Percentiles rank a stretch among this genome's conserved stretches.
These are phyloP conservation scores for Coranthus polyacanthus DNA, from an alignment of 2,797 vertebrate genomes.

Conservation along the genomic window DNA sequence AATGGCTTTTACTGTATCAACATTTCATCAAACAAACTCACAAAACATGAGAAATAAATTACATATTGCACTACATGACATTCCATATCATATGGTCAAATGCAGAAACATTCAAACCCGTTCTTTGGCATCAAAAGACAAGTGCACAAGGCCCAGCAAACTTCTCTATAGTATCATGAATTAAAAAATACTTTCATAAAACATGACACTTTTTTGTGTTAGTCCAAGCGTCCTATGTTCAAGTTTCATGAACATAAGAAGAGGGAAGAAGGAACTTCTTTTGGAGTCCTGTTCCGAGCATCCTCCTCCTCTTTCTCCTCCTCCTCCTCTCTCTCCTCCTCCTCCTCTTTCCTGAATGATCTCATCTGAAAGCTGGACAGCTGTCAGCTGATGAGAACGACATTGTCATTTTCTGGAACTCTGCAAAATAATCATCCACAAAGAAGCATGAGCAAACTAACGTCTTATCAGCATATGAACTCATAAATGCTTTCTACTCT, in stretches of 20 bases:
- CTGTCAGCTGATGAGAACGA: constrained; percentile 74
- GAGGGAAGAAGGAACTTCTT: background rate
- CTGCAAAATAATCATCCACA: constrained; percentile 57
- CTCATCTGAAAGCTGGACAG: constrained; percentile 9
- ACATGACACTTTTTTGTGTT: constrained; percentile 15
- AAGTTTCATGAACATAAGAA: constrained; percentile 19
- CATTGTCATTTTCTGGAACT: constrained; percentile 68
- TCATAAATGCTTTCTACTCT: background rate
- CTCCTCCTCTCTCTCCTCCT: background rate
- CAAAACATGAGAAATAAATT: constrained; percentile 54
- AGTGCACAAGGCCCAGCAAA: constrained; percentile 33
- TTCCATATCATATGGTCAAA: constrained; percentile 15
- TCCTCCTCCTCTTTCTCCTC: constrained; percentile 3
- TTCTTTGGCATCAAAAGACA: constrained; percentile 22
- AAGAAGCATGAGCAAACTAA: constrained; percentile 2
- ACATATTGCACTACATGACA: constrained; percentile 24
- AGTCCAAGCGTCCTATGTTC: no score
- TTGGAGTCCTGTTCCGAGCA: constrained; percentile 29
- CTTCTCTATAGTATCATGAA: no score
- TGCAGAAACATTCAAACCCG: constrained; percentile 13
- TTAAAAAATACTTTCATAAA: no score
- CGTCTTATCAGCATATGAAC: background rate
- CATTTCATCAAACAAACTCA: background rate
- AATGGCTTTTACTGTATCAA: constrained; percentile 36
- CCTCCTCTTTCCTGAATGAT: constrained; percentile 2